A percentile compares a stretch with the other conserved stretches of the same genome.
Evolutionary conservation across 2,888 invertebrate species (phyloP).

Genomic region (Scrobipalpa costella): DNA sequence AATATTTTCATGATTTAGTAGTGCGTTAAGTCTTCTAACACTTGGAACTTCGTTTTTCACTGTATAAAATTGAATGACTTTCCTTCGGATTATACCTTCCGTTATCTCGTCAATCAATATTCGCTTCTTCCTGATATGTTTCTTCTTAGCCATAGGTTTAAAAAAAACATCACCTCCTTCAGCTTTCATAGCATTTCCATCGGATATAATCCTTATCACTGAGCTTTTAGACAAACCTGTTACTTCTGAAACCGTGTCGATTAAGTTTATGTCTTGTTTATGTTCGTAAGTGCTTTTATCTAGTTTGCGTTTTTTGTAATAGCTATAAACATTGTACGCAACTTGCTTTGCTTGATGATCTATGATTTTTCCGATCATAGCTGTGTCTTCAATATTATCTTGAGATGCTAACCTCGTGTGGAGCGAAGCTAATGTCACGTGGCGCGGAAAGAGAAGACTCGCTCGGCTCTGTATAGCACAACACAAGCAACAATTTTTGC

Average conservation of each 20-base stretch:
- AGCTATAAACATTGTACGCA: constrained; percentile 27
- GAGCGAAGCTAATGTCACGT: background rate
- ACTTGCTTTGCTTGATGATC: constrained; percentile 20
- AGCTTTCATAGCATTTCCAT: constrained; percentile 25
- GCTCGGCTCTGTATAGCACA: background rate
- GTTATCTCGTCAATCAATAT: constrained; percentile 24
- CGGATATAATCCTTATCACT: constrained; percentile 25
- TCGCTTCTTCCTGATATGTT: constrained; percentile 26
- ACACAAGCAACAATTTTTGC: background rate
- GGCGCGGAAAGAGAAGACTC: constrained; percentile 3
- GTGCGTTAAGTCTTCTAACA: constrained; percentile 25
- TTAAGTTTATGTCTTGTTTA: constrained; percentile 27
- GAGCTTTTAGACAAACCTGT: constrained; percentile 27
- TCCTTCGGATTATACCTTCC: constrained; percentile 27
- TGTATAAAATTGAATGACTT: constrained; percentile 26
- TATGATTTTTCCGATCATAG: constrained; percentile 12
- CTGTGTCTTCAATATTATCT: background rate
- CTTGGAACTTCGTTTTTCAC: constrained; percentile 27
- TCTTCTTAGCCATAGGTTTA: constrained; percentile 12
- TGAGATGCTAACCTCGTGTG: constrained; percentile 9
- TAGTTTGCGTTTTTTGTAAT: constrained; percentile 23
- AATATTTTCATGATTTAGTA: constrained; percentile 28
- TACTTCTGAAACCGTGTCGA: constrained; percentile 16
- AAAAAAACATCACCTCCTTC: constrained; percentile 9
- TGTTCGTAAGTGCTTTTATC: constrained; percentile 20